Evolutionary conservation across 2,797 vertebrate species (phyloP), one percentile per base, ranked within the genome.

Genomic region (Poecilia velifera): DNA sequence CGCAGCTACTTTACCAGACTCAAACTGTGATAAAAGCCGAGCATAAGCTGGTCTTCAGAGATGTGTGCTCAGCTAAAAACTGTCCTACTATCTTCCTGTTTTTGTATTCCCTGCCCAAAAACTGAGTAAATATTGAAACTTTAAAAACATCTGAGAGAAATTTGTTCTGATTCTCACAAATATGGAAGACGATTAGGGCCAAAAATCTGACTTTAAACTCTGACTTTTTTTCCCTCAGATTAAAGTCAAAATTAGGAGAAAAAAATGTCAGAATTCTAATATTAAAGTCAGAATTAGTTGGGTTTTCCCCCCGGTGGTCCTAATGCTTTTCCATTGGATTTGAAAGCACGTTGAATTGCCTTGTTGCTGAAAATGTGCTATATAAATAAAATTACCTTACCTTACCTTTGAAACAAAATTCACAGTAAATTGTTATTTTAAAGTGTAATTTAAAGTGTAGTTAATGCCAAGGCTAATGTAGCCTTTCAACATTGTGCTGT

Each of bases 381-480:
- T 39, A 39, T 39, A 39, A 6, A 39, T 39, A 39, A 39, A 39
- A 39, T 39, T 39, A 39, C 6, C 39, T 39, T 39, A 39, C 39
- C 39, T 39, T 39, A 39, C 39, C 39, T 39, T 39, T 39, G 6
- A 39, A 34, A 34, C 34, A 34, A 34, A 34, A 34, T 34, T 34
- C 34, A 31, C 31, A 31, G 31, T 39, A 9, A 22, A 36, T 36
- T 20, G 25, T 62, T 14, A 8, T 66, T 41, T 25, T 25, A 68
- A 41, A 64, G 25, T 73, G 31, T 73, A 2, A 13, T 36, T 51
- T 13, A 55, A 77, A 53, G 16, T 22, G 68, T 3, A 62, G 70
- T 47, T 46, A n/a, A 53, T 80, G 53, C 39, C 53, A 25, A 14
- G 28, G 73, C 43, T 51, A 28, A 72, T 72, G 53, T 77, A 64